phyloP scores from a whole-genome alignment of 2,888 invertebrate species.

The Aproaerema taeniolella region DNA sequence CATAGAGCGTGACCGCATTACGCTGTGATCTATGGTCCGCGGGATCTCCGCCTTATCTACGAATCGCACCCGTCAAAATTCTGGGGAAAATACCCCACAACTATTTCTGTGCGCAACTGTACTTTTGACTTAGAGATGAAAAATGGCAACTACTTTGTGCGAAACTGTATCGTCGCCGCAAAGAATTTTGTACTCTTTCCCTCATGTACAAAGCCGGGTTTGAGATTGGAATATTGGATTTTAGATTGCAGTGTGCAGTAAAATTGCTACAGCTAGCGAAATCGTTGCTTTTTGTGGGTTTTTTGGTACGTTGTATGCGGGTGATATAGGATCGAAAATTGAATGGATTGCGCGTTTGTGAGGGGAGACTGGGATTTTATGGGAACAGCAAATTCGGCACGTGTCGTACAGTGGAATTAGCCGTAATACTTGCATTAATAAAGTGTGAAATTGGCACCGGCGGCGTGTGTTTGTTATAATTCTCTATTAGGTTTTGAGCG shows the following conservation, averaged over 20 bases:
- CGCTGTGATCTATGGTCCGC: slow-evolving; percentile 73
- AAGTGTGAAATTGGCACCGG: slow-evolving; percentile 76
- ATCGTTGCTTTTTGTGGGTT: slow-evolving; percentile 13
- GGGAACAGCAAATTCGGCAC: slow-evolving; percentile 73
- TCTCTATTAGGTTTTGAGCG: slow-evolving; percentile 58
- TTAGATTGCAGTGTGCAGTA: slow-evolving; percentile 5
- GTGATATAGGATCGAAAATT: slow-evolving; percentile 37
- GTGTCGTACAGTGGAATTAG: slow-evolving; percentile 73
- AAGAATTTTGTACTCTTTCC: slow-evolving; percentile 7
- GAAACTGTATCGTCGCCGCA: slow-evolving; percentile 32
- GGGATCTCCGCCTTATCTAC: slow-evolving; percentile 58
- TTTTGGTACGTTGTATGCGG: slow-evolving; percentile 14
- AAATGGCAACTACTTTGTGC: slow-evolving; percentile 7
- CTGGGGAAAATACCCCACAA: slow-evolving; percentile 41
- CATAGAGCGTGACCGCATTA: slow-evolving; percentile 76
- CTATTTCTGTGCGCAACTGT: slow-evolving; percentile 38
- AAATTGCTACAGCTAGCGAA: slow-evolving; percentile 3
- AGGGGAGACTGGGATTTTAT: slow-evolving; percentile 58
- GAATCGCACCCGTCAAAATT: slow-evolving; percentile 56
- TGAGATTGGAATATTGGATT: slow-evolving; percentile 5
- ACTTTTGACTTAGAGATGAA: slow-evolving; percentile 27
- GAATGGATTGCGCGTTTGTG: slow-evolving; percentile 29
- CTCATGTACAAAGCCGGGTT: slow-evolving; percentile 3
- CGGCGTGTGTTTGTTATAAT: slow-evolving; percentile 66
- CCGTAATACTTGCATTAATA: slow-evolving; percentile 75